Percentiles rank a stretch among this genome's conserved stretches.
Conservation (phyloP, 1,140 invertebrate genomes). For the Lepidostoma basale region DNA sequence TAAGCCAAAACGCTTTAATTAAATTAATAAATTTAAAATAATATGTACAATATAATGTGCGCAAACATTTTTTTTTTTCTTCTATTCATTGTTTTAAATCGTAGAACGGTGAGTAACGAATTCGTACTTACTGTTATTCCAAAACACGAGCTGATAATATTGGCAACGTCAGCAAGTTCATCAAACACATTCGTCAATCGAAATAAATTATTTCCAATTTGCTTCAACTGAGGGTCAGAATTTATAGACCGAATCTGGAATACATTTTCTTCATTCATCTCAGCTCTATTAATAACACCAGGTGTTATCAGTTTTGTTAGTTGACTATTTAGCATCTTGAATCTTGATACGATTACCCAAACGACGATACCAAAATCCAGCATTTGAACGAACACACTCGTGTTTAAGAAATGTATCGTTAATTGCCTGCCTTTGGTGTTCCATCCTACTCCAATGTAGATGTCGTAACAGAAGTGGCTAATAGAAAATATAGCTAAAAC, state of each 20-base stretch:
- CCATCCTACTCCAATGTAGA: conserved; percentile 1
- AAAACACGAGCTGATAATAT: not conserved
- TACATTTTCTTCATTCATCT: not conserved
- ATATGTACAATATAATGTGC: not conserved
- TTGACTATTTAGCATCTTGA: not conserved
- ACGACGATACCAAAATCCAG: conserved; percentile 32
- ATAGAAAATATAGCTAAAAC: not conserved
- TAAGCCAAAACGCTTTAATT: not conserved
- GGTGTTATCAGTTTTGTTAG: not conserved
- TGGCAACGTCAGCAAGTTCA: not conserved
- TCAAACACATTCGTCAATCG: not conserved
- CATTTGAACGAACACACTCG: conserved; percentile 5
- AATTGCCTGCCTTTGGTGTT: not conserved
- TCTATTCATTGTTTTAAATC: not conserved
- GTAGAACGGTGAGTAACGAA: not conserved
- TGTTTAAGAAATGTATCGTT: conserved; percentile 6
- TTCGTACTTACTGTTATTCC: not conserved
- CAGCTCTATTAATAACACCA: not conserved
- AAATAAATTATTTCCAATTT: not conserved
- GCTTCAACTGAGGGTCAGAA: not conserved
- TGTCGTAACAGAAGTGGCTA: conserved; percentile 21
- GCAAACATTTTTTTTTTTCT: not conserved
- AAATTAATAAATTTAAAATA: not conserved
- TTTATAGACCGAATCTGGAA: not conserved
- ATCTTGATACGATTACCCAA: conserved; percentile 28